Evolutionary conservation across 2,797 vertebrate genomes (phyloP).

Genomic region (Chloroceryle inda): DNA sequence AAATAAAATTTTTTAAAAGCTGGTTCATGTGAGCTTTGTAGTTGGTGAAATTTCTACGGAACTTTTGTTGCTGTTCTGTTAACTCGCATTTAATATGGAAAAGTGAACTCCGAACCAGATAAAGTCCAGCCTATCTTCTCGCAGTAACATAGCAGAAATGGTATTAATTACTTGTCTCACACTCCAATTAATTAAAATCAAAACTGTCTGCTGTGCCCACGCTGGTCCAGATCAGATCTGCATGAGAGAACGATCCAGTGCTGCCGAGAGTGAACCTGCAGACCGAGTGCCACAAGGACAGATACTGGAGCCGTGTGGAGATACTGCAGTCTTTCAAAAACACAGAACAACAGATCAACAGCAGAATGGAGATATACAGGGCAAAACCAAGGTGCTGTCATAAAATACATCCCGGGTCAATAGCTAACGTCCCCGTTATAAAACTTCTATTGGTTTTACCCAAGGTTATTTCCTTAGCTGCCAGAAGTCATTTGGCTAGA

Average conservation of each 20-base stretch:
- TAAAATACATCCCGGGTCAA: slow-evolving; percentile 56
- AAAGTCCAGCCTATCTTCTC: neutral
- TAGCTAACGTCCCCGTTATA: neutral
- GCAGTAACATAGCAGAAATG: neutral
- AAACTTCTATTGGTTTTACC: slow-evolving; percentile 51
- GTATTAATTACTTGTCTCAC: neutral
- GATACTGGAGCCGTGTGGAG: neutral
- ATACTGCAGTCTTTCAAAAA: neutral
- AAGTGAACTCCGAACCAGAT: neutral
- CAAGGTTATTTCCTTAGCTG: slow-evolving; percentile 67
- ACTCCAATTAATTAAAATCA: neutral
- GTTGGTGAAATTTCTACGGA: neutral
- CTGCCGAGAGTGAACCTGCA: neutral
- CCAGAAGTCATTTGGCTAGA: slow-evolving; percentile 50
- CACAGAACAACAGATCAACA: neutral
- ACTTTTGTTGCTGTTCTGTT: neutral
- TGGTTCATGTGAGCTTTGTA: neutral
- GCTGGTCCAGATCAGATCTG: neutral
- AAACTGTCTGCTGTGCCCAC: neutral
- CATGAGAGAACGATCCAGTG: neutral
- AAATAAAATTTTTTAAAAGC: neutral
- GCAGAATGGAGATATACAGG: slow-evolving; percentile 51
- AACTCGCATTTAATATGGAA: neutral
- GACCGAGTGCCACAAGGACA: rapidly evolving
- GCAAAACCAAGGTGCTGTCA: neutral